Evolutionary conservation across 2,797 vertebrate genomes (phyloP).

Genomic region (Amblyopsis hoosieri): DNA sequence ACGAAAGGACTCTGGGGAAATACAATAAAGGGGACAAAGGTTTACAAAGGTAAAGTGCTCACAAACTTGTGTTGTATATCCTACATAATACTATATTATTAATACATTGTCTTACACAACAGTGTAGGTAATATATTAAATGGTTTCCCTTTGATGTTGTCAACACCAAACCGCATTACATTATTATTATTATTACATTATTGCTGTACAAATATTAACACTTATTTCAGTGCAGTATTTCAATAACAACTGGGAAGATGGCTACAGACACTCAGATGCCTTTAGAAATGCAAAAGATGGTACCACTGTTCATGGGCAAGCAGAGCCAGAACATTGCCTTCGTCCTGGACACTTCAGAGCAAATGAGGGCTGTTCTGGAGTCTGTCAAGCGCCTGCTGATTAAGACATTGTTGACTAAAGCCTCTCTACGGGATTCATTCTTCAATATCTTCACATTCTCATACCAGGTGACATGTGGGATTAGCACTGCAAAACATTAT

Average conservation of each 20-base stretch:
- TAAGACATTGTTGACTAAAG: conserved; percentile 68
- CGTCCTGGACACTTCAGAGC: conserved; percentile 67
- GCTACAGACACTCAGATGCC: conserved; percentile 25
- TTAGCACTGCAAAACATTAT: not conserved
- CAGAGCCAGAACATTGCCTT: conserved; percentile 60
- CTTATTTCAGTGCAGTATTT: not conserved
- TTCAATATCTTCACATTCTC: conserved; percentile 75
- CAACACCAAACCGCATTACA: not conserved
- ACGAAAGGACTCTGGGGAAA: conserved; percentile 10
- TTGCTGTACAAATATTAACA: not conserved
- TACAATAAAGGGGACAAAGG: conserved; percentile 1
- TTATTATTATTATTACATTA: not conserved
- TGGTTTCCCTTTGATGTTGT: not conserved
- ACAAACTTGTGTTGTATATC: not conserved
- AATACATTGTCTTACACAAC: not conserved
- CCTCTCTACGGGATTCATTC: conserved; percentile 63
- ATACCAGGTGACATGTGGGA: conserved; percentile 57
- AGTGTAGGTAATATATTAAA: not conserved
- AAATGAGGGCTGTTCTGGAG: conserved; percentile 52
- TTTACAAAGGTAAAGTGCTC: conserved; percentile 32
- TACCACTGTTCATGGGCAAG: conserved; percentile 58
- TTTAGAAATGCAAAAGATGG: conserved; percentile 16
- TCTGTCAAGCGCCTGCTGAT: conserved; percentile 69
- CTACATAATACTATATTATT: not conserved
- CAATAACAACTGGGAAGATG: conserved; percentile 29